Conservation (phyloP, 2,888 invertebrate genomes). For the Polyploca ridens region DNA sequence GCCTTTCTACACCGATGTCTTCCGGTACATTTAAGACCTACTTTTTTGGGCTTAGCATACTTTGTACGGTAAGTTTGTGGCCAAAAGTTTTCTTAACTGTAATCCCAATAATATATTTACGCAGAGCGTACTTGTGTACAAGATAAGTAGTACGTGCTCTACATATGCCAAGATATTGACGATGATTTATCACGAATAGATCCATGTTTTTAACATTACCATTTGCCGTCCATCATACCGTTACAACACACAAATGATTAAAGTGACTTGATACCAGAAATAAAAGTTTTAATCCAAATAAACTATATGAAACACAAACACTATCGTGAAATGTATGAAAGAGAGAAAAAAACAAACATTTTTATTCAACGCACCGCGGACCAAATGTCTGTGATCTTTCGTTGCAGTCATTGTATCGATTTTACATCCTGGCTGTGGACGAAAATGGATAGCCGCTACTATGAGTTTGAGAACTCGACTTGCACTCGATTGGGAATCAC, state of each 20-base stretch:
- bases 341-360: conserved; percentile 49
- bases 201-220: neutral
- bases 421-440: conserved; percentile 70
- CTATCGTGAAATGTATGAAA: conserved; percentile 8
- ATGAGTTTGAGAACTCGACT: conserved; percentile 39
- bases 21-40: too few species aligned
- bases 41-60: too few species aligned
- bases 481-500: conserved; percentile 16
- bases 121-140: neutral
- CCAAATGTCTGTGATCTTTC: conserved; percentile 68
- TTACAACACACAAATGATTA: neutral
- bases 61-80: too few species aligned
- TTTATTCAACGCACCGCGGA: conserved; percentile 46
- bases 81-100: too few species aligned
- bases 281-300: conserved; percentile 24
- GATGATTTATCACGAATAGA: neutral
- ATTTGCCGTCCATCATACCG: neutral
- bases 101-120: too few species aligned
- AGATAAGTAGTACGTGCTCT: neutral
- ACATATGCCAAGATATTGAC: neutral
- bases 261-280: conserved; percentile 9
- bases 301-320: conserved; percentile 19
- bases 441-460: conserved; percentile 62
- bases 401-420: conserved; percentile 75
- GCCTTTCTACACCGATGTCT: too few species aligned